A percentile compares a stretch with the other conserved stretches of the same genome.
Conservation (phyloP, 2,888 invertebrate species). For the Hanleya hanleyi region DNA sequence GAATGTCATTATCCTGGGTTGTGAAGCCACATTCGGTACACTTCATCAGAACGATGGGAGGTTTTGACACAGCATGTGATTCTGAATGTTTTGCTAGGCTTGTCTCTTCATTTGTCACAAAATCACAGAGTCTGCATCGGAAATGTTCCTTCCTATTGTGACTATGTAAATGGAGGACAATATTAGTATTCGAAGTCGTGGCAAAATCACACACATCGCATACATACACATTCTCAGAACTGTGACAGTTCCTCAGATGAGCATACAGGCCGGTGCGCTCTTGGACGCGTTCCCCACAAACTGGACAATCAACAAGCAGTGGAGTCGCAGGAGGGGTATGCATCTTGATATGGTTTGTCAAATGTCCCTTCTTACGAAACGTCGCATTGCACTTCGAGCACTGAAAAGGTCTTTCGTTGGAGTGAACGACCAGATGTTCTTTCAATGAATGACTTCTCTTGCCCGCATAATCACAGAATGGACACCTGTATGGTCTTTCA, state of each 20-base stretch:
- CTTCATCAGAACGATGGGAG: constrained; percentile 51
- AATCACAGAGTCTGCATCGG: constrained; percentile 8
- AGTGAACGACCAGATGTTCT: constrained; percentile 70
- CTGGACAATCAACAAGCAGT: background rate
- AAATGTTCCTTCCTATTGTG: constrained; percentile 23
- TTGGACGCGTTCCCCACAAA: background rate
- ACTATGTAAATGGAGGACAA: constrained; percentile 35
- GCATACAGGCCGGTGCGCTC: constrained; percentile 27
- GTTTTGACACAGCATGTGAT: constrained; percentile 31
- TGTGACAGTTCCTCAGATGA: constrained; percentile 55
- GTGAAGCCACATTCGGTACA: constrained; percentile 70
- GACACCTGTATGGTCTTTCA: constrained; percentile 70
- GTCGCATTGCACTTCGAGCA: constrained; percentile 70
- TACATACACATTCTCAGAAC: constrained; percentile 56
- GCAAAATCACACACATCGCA: constrained; percentile 63
- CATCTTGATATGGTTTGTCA: constrained; percentile 69
- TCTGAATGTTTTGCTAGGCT: constrained; percentile 51
- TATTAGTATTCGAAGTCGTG: constrained; percentile 27
- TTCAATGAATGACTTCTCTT: constrained; percentile 69
- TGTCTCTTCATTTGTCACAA: constrained; percentile 50
- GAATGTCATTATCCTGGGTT: constrained; percentile 50
- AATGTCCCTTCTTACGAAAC: constrained; percentile 70
- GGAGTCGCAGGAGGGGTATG: constrained; percentile 47
- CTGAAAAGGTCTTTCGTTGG: constrained; percentile 64
- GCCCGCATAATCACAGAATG: constrained; percentile 71